Percentiles rank a stretch among this genome's conserved stretches.
Conservation (phyloP, 2,888 invertebrate species). For the Coelopa pilipes region DNA sequence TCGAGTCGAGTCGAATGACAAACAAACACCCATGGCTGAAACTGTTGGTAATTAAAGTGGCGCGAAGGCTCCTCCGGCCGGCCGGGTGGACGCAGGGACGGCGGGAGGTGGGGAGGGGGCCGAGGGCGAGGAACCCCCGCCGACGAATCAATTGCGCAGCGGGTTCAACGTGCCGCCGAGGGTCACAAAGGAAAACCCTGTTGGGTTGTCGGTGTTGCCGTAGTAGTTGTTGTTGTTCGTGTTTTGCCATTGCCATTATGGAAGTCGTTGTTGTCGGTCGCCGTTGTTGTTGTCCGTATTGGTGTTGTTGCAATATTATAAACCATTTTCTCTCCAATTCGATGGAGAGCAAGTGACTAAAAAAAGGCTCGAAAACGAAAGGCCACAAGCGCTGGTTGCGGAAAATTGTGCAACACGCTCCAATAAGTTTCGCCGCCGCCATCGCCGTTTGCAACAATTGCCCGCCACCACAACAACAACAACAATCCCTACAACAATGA, state of each 20-base stretch:
- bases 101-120: too few species aligned
- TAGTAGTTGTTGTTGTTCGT: background rate
- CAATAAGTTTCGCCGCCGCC: slow-evolving; percentile 36
- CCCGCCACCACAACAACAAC: background rate
- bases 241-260: too few species aligned
- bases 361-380: slow-evolving; percentile 1
- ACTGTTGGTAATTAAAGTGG: background rate
- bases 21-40: slow-evolving; percentile 16
- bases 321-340: background rate
- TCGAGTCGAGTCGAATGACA: background rate
- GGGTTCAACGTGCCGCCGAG: slow-evolving; percentile 35
- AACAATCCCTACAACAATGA: background rate
- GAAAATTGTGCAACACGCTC: slow-evolving; percentile 40
- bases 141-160: background rate
- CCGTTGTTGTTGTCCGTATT: background rate
- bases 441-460: background rate
- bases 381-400: background rate
- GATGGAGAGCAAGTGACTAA: background rate
- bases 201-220: background rate
- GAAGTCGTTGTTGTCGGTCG: background rate
- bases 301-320: background rate
- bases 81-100: too few species aligned
- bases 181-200: slow-evolving; percentile 29
- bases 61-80: too few species aligned
- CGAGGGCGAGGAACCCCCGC: too few species aligned